Percentiles rank a stretch among this genome's conserved stretches.
phyloP scores from a whole-genome alignment of 2,797 vertebrate genomes.

The Centroberyx gerrardi region DNA sequence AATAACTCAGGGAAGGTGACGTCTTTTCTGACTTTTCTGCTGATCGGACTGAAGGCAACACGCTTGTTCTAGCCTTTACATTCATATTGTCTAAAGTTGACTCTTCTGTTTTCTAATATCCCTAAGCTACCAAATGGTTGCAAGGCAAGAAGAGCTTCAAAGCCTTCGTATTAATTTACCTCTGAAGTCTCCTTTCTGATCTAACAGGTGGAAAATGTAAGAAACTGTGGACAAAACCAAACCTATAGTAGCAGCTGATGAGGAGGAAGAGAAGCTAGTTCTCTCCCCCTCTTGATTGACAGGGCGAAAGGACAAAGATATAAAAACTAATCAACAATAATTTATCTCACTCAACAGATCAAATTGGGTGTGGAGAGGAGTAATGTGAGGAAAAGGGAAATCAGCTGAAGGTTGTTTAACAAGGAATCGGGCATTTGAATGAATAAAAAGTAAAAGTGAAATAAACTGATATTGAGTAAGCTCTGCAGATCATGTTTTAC shows the following conservation, averaged over 20 bases:
- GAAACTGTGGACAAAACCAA: neutral
- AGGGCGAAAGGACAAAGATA: neutral
- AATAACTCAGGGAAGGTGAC: constrained; percentile 16
- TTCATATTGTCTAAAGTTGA: neutral
- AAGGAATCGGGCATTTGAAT: neutral
- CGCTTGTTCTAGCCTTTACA: neutral
- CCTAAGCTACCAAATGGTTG: too few species aligned
- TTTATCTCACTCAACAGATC: constrained; percentile 6
- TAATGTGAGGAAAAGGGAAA: neutral
- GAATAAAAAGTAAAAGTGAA: neutral
- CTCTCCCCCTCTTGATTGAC: neutral
- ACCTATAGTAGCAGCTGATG: neutral
- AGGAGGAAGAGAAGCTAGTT: neutral
- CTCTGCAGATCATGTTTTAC: neutral
- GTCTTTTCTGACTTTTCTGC: neutral
- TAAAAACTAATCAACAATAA: neutral
- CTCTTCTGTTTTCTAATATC: neutral
- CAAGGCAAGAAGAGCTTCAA: neutral
- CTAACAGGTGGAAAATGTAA: neutral
- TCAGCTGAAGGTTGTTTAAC: neutral
- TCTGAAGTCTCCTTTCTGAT: neutral
- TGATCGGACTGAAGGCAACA: neutral
- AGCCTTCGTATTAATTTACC: neutral
- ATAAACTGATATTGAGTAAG: neutral
- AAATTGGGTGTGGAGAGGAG: neutral